Evolutionary conservation across 2,888 invertebrate species (phyloP), one percentile per base, ranked within the genome.

Genomic region (Lutraria lutraria): DNA sequence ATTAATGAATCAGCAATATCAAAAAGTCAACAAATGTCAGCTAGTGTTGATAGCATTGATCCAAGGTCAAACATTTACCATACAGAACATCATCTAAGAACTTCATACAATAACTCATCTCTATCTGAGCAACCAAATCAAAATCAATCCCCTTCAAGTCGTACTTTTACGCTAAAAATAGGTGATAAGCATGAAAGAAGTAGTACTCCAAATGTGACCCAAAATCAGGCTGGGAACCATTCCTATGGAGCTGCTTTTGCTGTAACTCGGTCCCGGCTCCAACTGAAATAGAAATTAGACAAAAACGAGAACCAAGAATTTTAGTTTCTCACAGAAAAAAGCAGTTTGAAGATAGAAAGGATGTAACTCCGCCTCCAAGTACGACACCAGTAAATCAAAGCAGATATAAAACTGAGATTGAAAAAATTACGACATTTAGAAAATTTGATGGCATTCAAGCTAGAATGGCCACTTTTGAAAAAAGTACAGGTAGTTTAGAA

Each of bases 381-480:
- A 81, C 31, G 16, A 76, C 56, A 25, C 86, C 83, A 83, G 79
- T 72, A 13, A 83, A 90, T 25, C 83, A 87, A n/a, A 94, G 93
- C 84, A 90, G 95, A n/a, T 94, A 93, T 85, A 95, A 94, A 93
- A 93, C 94, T 25, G 95, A 96, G 89, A 93, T 96, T 68, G 94
- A 95, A 82, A 95, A 95, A 91, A 93, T 95, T n/a, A 93, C 94
- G 0, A 93, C 94, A 98, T 98, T 91, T 90, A 95, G 94, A 89
- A 96, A 95, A 82, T 95, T 95, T 83, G 95, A 95, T 29, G 96
- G 96, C 85, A 96, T 97, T 25, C 95, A 96, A 12, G 90, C 94
- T 29, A 93, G 96, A 13, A 93, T 96, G 16, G 96, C 96, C 21
- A 95, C 94, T 29, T 96, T 96, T 94, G 96, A 97, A 81, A 94